Conservation (phyloP, 2,113 vertebrate genomes). For the Neogale vison region DNA sequence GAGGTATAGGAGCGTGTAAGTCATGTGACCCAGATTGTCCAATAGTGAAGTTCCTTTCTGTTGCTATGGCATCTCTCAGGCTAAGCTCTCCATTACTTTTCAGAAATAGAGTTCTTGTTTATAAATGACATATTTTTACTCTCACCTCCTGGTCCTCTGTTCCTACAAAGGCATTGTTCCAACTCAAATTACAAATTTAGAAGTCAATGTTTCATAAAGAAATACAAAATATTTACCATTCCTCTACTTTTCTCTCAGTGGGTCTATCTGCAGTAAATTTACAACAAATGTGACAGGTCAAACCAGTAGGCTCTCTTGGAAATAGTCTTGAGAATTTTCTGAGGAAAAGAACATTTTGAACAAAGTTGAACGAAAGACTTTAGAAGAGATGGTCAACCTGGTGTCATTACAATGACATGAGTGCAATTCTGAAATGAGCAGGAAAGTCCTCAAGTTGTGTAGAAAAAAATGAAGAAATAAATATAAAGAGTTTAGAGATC, state of each 20-base stretch:
- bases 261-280: neutral
- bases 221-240: neutral
- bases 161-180: neutral
- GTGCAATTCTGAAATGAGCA: neutral
- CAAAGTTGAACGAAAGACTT: neutral
- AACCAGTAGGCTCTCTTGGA: neutral
- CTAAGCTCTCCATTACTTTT: neutral
- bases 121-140: neutral
- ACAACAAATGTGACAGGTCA: neutral
- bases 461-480: neutral
- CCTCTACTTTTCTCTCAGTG: neutral
- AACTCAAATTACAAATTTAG: neutral
- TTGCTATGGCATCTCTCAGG: neutral
- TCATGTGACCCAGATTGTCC: too few species aligned
- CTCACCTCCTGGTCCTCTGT: neutral
- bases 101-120: neutral
- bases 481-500: neutral
- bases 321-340: neutral
- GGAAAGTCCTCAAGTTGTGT: neutral
- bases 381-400: neutral
- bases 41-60: neutral
- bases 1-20: accelerated
- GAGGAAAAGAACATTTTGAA: neutral
- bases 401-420: neutral
- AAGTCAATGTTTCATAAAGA: neutral